A percentile compares a stretch with the other conserved stretches of the same genome.
These are phyloP conservation scores for Trypoxylus dichotomus DNA, from an alignment of 1,140 invertebrate genomes.

Conservation along the genomic window DNA sequence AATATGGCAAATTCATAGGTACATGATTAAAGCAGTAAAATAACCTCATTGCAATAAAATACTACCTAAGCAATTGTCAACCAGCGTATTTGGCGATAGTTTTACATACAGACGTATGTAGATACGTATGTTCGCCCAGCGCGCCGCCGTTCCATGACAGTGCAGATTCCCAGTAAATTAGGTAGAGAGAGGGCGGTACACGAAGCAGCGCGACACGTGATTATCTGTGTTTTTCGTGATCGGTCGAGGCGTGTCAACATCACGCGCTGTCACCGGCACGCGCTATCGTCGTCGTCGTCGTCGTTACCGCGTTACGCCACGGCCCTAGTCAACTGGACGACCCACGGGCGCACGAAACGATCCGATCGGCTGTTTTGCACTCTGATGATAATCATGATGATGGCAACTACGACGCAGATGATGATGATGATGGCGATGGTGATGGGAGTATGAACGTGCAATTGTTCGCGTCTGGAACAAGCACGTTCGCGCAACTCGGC, in stretches of 20 bases:
- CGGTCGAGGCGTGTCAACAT: slow-evolving; percentile 39
- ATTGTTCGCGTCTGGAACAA: slow-evolving; percentile 21
- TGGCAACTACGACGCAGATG: not conserved
- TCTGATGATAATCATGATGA: slow-evolving; percentile 14
- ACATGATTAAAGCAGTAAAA: not conserved
- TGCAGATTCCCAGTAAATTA: slow-evolving; percentile 25
- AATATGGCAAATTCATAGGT: too few relatives aligned
- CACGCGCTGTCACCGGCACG: slow-evolving; percentile 31
- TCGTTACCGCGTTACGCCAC: not conserved
- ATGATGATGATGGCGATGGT: slow-evolving; percentile 16
- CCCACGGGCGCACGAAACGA: slow-evolving; percentile 17
- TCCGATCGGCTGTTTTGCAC: slow-evolving; percentile 12
- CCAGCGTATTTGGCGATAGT: slow-evolving; percentile 13
- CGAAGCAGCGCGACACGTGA: slow-evolving; percentile 40
- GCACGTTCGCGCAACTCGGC: slow-evolving; percentile 13
- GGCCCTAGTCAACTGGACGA: slow-evolving; percentile 6
- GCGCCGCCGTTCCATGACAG: slow-evolving; percentile 16
- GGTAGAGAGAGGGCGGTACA: slow-evolving; percentile 31
- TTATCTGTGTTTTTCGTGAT: slow-evolving; percentile 44
- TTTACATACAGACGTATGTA: not conserved
- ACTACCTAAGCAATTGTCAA: not conserved
- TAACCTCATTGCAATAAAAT: not conserved
- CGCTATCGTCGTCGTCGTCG: slow-evolving; percentile 24
- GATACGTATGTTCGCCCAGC: not conserved
- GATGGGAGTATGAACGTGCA: slow-evolving; percentile 11